Conservation (phyloP, 2,113 vertebrate genomes). For the Cyanoliseus patagonus region DNA sequence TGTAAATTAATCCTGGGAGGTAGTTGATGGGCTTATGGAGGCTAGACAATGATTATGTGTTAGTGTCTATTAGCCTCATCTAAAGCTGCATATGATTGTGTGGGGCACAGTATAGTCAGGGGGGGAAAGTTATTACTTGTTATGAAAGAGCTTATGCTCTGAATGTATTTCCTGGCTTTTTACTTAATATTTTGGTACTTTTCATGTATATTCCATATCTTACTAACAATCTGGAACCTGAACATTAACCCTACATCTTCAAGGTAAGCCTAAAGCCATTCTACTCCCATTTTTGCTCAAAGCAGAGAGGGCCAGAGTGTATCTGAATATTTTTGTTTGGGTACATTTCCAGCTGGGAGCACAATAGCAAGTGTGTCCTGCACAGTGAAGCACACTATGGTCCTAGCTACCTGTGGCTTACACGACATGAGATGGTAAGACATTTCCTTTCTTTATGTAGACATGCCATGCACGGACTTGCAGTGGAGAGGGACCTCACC, state of each 20-base stretch:
- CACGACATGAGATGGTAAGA: background rate
- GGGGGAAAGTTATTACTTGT: background rate
- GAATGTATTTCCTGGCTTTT: background rate
- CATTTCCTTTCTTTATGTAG: background rate
- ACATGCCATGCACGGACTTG: slow-evolving; percentile 25
- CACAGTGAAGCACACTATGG: background rate
- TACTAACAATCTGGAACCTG: background rate
- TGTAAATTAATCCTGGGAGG: background rate
- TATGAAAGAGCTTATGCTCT: background rate
- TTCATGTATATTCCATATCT: background rate
- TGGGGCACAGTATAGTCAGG: background rate
- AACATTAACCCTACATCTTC: background rate
- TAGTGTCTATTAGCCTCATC: background rate
- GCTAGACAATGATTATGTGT: background rate
- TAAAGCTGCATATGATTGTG: background rate
- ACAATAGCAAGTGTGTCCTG: background rate
- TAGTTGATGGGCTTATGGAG: background rate
- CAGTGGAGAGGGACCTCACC: slow-evolving; percentile 2
- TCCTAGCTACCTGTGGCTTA: background rate
- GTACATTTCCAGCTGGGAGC: background rate
- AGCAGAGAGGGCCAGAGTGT: background rate
- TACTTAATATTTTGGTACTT: background rate
- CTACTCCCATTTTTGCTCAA: background rate
- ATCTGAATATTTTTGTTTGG: background rate
- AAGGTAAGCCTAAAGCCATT: background rate